Percentiles rank a stretch among this genome's conserved stretches.
These are phyloP conservation scores for Microcebus griseorufus DNA, from an alignment of 2,113 vertebrate genomes.

Conservation along the genomic window DNA sequence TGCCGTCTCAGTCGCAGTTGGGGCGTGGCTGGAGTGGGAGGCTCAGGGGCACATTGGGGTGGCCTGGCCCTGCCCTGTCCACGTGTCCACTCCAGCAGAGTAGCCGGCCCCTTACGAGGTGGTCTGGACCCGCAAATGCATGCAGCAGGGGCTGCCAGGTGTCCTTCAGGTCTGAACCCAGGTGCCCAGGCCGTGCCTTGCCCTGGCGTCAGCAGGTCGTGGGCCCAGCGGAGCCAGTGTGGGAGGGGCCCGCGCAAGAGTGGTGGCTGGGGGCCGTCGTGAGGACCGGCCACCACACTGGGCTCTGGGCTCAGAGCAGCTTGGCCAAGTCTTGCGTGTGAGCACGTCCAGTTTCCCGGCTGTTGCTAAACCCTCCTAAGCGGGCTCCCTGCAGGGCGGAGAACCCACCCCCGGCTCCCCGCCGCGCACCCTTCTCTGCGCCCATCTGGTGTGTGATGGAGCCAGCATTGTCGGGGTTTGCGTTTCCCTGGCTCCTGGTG, in stretches of 20 bases:
- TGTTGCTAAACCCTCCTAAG: not conserved
- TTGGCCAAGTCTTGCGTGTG: rapidly evolving
- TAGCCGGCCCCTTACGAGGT: rapidly evolving
- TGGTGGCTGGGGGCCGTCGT: rapidly evolving
- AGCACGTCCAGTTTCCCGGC: rapidly evolving
- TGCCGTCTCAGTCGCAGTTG: not conserved
- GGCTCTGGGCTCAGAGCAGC: rapidly evolving
- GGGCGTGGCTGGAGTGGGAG: not conserved
- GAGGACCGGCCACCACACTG: rapidly evolving
- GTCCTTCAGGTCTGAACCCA: not conserved
- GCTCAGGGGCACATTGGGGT: rapidly evolving
- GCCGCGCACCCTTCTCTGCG: rapidly evolving
- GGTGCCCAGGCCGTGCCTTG: too few relatives aligned
- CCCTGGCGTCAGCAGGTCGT: too few relatives aligned
- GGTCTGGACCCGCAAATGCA: not conserved
- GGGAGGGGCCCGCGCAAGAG: not conserved
- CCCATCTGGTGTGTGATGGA: rapidly evolving
- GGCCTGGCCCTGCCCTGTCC: not conserved
- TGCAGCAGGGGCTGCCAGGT: not conserved
- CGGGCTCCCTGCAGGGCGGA: not conserved
- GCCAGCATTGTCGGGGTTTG: rapidly evolving
- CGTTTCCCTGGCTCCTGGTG: not conserved
- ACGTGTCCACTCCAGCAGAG: not conserved
- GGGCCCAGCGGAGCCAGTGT: not conserved
- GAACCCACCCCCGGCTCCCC: rapidly evolving